Conservation (phyloP, 2,888 invertebrate genomes). For the Biston betularia region DNA sequence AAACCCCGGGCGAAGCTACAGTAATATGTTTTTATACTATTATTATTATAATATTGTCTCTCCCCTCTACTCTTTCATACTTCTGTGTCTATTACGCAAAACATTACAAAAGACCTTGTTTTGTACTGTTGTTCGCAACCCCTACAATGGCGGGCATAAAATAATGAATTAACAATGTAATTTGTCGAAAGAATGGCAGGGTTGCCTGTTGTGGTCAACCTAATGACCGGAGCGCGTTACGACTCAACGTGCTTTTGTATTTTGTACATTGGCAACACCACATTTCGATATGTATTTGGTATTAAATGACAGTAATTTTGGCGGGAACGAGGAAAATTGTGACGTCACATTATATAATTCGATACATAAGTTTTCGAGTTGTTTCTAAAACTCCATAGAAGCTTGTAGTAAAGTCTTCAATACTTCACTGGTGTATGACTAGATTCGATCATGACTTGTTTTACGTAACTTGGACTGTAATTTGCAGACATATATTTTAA, state of each 20-base stretch:
- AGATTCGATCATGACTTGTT: too few relatives aligned
- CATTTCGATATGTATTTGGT: conserved; percentile 60
- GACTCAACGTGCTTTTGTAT: conserved; percentile 49
- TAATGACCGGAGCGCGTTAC: conserved; percentile 57
- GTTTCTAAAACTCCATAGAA: too few relatives aligned
- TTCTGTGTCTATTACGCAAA: conserved; percentile 15
- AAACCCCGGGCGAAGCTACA: too few relatives aligned
- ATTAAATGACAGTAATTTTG: conserved; percentile 46
- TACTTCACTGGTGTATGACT: too few relatives aligned
- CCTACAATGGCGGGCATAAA: conserved; percentile 45
- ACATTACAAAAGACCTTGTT: conserved; percentile 29
- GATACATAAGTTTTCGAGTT: too few relatives aligned
- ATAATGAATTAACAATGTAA: conserved; percentile 64
- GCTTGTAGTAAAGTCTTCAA: too few relatives aligned
- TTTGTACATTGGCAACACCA: conserved; percentile 40
- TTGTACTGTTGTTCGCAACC: conserved; percentile 27
- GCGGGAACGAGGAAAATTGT: background rate
- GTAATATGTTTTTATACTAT: too few relatives aligned
- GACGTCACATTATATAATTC: too few relatives aligned
- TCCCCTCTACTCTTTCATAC: background rate
- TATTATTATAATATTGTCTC: background rate
- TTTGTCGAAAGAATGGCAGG: conserved; percentile 56
- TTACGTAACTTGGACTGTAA: too few relatives aligned
- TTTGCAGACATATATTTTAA: too few relatives aligned
- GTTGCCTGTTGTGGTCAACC: conserved; percentile 53